Evolutionary conservation across 2,797 vertebrate genomes (phyloP).

Genomic region (Anguilla obscura): DNA sequence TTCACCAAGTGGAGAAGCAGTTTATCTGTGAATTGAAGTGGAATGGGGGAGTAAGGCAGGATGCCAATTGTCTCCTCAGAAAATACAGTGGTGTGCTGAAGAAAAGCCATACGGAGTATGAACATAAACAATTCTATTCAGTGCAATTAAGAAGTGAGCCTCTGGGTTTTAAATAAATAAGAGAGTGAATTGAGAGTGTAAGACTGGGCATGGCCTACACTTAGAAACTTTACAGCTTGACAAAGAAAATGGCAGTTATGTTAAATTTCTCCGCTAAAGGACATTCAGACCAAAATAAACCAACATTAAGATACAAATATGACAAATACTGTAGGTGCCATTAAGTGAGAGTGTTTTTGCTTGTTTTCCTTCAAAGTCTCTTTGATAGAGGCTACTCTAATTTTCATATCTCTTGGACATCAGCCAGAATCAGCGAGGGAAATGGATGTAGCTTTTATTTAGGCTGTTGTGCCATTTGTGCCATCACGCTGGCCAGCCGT

Average conservation of each 20-base stretch:
- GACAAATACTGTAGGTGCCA: background rate
- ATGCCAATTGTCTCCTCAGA: background rate
- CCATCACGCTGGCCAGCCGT: slow-evolving; percentile 24
- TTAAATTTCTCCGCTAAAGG: background rate
- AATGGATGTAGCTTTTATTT: slow-evolving; percentile 1
- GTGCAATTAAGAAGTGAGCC: background rate
- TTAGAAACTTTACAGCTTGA: background rate
- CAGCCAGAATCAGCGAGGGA: background rate
- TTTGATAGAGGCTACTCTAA: background rate
- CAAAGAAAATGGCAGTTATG: background rate
- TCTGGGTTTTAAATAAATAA: background rate
- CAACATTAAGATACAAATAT: background rate
- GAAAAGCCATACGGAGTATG: background rate
- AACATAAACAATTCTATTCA: background rate
- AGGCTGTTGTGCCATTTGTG: slow-evolving; percentile 32
- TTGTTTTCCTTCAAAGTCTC: background rate
- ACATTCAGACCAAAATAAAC: background rate
- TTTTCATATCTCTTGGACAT: background rate
- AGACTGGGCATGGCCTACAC: background rate
- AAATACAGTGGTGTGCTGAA: background rate
- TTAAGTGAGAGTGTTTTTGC: background rate
- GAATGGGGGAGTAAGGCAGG: background rate
- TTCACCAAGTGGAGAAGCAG: background rate
- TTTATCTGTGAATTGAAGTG: background rate
- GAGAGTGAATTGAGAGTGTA: background rate